Evolutionary conservation across 2,113 vertebrate species (phyloP), one percentile per base, ranked within the genome.

Genomic region (Amia ocellicauda): DNA sequence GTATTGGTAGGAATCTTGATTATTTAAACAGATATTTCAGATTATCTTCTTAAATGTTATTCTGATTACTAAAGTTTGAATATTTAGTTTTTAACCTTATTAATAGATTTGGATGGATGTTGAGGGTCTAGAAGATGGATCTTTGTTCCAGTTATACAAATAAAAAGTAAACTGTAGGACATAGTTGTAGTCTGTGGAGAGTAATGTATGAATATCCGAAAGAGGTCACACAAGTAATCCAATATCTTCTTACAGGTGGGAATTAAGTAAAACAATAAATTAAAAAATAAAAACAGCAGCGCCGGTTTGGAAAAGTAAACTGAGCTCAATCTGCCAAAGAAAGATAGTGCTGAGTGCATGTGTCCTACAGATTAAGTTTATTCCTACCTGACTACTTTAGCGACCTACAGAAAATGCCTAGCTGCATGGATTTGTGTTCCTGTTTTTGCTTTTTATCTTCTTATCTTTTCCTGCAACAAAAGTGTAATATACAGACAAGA

Each of bases 231-330:
- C 54, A 28, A 63, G 51, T 1, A 20, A 22, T 58, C 43, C 36
- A 20, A 24, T 26, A 9, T 58, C 43, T 7, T 58, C 41, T 42
- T 50, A 20, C 42, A 47, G 43, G 28, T 20, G 45, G 43, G 14
- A 19, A 23, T 19, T 26, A 40, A 45, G 40, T n/a, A 47, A 47
- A 56, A 19, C 22, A 14, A 36, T 22, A 36, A 53, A 27, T 8
- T 3, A 53, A 55, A 56, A 43, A 50, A 66, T 20, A 41, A 54
- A 63, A 66, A 41, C 20, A 40, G 29, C 45, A 66, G 63, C 63
- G 58, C 20, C 27, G 58, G 63, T 41, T 29, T 50, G n/a, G 58
- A 45, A 20, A 28, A 47, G 43, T 58, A 13, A 13, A 29, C 23
- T 26, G 45, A 64, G 24, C 16, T 14, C 2, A 52, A 31, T 3